Evolutionary conservation across 2,888 invertebrate species (phyloP), one percentile per base, ranked within the genome.

Genomic region (Rhaphigaster nebulosa): DNA sequence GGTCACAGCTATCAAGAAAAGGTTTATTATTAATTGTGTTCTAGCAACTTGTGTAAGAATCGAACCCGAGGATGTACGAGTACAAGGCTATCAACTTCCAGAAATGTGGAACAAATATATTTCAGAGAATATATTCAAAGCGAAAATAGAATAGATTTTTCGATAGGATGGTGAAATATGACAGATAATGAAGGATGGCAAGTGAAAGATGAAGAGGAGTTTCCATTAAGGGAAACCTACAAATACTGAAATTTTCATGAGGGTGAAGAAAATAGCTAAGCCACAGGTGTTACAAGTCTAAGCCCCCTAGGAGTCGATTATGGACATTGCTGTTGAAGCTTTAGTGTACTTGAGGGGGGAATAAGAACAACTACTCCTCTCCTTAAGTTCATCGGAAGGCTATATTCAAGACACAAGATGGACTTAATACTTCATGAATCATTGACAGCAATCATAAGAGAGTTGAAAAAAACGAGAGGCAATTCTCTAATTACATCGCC

Each of bases 211-310:
- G 70, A 70, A 70, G 34, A 20, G 20, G 70, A 34, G 34, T 70
- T 70, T 70, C 70, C 34, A 70, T 70, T 34, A 34, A 70, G 70
- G 34, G 8, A 70, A 70, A 70, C 18, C 34, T 70, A 70, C 70
- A 65, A 70, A 70, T 70, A 34, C 70, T 70, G 70, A 70, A 70
- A 70, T 70, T 70, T 70, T 70, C 70, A 70, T 70, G 70, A 70
- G 70, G 34, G 0, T 70, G 34, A 70, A 70, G 70, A 70, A 70
- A 8, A 70, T 70, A 34, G 29, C 70, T 70, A 34, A 70, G 70
- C 70, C 70, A 70, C 70, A 70, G 70, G 70, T 70, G 70, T 20
- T 70, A 70, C 65, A 65, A 60, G n/a, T 0, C 60, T 26, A 60
- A 10, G n/a, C 60, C 65, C 65, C 65, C 65, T 5, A 29, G 20